Evolutionary conservation across 1,140 invertebrate genomes (phyloP).

Genomic region (Drosophila mauritiana): DNA sequence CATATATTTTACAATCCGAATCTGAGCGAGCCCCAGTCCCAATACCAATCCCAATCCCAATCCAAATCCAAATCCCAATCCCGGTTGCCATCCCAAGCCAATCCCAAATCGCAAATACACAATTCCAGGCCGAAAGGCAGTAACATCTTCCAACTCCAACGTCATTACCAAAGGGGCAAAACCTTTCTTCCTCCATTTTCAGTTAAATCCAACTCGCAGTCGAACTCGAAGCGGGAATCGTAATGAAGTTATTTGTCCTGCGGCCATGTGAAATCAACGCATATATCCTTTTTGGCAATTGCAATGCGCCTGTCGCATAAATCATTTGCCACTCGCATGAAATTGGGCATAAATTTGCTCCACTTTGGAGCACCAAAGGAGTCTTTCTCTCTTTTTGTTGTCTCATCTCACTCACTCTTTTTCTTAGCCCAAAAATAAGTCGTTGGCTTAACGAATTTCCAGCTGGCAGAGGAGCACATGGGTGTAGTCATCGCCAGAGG

Average conservation of each 20-base stretch:
- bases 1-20: constrained; percentile 79
- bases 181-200: constrained; percentile 30
- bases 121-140: constrained; percentile 43
- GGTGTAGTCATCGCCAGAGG: constrained; percentile 30
- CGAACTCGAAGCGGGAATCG: constrained; percentile 32
- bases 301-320: constrained; percentile 80
- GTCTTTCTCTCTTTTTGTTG: not conserved
- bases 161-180: constrained; percentile 66
- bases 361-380: constrained; percentile 63
- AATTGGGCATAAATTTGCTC: constrained; percentile 83
- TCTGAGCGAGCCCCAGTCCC: constrained; percentile 15
- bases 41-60: constrained; percentile 15
- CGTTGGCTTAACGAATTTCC: constrained; percentile 74
- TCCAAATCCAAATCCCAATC: constrained; percentile 20
- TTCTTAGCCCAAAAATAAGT: constrained; percentile 53
- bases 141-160: constrained; percentile 42
- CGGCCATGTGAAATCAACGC: constrained; percentile 77
- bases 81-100: constrained; percentile 14
- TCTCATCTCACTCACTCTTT: not conserved
- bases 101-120: constrained; percentile 57
- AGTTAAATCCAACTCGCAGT: constrained; percentile 12
- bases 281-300: constrained; percentile 83
- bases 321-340: constrained; percentile 82
- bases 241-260: constrained; percentile 83
- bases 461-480: constrained; percentile 42